Percentiles rank a stretch among this genome's conserved stretches.
phyloP scores from a whole-genome alignment of 2,113 vertebrate species.

The Pseudonaja textilis region DNA sequence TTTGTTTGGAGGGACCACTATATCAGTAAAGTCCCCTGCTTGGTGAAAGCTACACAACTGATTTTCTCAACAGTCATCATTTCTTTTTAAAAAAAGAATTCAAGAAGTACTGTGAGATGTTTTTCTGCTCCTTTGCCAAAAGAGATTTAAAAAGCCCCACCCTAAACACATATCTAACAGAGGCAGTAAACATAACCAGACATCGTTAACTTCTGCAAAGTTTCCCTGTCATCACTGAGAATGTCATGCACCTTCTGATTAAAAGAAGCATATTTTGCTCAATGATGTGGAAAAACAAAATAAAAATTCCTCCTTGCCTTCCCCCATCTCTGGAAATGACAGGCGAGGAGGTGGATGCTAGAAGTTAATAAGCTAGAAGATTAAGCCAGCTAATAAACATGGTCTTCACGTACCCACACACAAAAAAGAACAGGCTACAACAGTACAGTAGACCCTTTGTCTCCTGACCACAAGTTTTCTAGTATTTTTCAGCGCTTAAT shows the following conservation, averaged over 20 bases:
- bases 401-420: not conserved
- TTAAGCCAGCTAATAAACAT: constrained; percentile 36
- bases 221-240: not conserved
- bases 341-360: not conserved
- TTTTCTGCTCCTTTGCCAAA: not conserved
- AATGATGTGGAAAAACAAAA: constrained; percentile 12
- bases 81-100: not conserved
- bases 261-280: constrained; percentile 14
- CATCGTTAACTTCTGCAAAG: constrained; percentile 6
- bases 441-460: constrained; percentile 30
- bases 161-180: not conserved
- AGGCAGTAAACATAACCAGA: not conserved
- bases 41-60: not conserved
- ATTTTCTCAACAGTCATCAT: not conserved
- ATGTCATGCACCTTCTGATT: not conserved
- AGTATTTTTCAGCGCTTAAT: not conserved
- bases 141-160: not conserved
- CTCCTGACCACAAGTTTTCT: constrained; percentile 36
- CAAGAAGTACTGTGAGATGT: not conserved
- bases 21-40: not conserved
- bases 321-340: not conserved
- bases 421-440: constrained; percentile 27
- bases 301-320: not conserved
- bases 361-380: constrained; percentile 27
- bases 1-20: not conserved